These are phyloP conservation scores for Gallinago nigripennis DNA, from an alignment of 2,797 vertebrate genomes.

Conservation along the genomic window DNA sequence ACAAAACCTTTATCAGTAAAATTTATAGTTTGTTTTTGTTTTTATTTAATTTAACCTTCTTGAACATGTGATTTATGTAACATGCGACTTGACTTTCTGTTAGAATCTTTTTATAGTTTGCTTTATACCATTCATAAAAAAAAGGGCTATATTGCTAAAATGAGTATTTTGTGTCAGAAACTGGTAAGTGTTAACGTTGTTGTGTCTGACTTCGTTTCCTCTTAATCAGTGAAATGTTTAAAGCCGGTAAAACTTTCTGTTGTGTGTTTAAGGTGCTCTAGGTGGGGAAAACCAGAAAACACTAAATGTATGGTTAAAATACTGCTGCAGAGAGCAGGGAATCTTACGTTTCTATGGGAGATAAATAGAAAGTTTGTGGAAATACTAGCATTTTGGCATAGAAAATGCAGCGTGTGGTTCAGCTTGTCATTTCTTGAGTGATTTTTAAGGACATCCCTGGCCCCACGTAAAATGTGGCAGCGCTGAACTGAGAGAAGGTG, in stretches of 20 bases:
- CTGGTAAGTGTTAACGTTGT: neutral
- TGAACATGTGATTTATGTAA: neutral
- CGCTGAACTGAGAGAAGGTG: neutral
- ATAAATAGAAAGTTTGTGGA: neutral
- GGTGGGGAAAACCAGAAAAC: neutral
- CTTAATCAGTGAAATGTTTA: neutral
- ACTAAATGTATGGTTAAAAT: neutral
- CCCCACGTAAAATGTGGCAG: neutral
- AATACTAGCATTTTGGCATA: neutral
- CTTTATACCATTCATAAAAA: neutral
- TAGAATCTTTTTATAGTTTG: neutral
- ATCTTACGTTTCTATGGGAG: neutral
- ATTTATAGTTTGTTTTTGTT: neutral
- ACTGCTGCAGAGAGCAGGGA: neutral
- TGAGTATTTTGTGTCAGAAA: neutral
- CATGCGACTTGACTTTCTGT: neutral
- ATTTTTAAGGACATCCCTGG: neutral
- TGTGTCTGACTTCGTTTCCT: neutral
- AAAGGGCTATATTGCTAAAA: neutral
- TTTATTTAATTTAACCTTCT: neutral
- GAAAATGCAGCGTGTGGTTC: neutral
- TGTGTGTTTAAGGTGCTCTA: neutral
- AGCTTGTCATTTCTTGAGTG: neutral
- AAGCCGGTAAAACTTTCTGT: neutral
- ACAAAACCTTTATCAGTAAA: neutral